phyloP scores from a whole-genome alignment of 2,113 vertebrate genomes.

The Elachura formosa region DNA sequence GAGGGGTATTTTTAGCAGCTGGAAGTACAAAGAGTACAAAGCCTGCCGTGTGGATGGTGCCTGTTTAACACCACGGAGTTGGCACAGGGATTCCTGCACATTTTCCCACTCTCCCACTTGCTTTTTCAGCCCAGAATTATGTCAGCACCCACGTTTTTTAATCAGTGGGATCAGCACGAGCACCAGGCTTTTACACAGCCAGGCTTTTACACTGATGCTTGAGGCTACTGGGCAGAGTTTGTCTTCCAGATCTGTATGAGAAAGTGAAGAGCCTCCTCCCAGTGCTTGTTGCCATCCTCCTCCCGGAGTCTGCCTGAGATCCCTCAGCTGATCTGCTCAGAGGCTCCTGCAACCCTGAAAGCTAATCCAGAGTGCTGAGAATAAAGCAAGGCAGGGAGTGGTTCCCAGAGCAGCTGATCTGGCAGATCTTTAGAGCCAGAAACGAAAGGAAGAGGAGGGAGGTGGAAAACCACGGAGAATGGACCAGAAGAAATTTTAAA shows the following conservation, averaged over 20 bases:
- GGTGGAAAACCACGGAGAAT: background rate
- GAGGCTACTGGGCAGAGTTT: background rate
- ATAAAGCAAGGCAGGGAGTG: background rate
- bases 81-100: background rate
- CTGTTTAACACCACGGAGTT: background rate
- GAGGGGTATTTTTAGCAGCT: background rate
- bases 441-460: background rate
- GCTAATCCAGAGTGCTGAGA: background rate
- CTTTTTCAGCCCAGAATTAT: background rate
- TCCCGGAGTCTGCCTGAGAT: background rate
- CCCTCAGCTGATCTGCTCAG: background rate
- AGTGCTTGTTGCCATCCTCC: conserved; percentile 4
- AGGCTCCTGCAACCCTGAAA: background rate
- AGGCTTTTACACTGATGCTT: background rate
- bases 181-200: background rate
- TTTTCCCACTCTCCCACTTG: rapidly evolving
- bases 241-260: background rate
- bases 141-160: background rate
- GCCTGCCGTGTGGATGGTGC: background rate
- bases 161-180: background rate
- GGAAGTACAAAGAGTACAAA: background rate
- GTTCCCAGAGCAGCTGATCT: background rate
- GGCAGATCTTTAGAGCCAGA: background rate
- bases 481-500: background rate
- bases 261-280: background rate